Evolutionary conservation across 2,113 vertebrate genomes (phyloP).

Genomic region (Puntigrus tetrazona): DNA sequence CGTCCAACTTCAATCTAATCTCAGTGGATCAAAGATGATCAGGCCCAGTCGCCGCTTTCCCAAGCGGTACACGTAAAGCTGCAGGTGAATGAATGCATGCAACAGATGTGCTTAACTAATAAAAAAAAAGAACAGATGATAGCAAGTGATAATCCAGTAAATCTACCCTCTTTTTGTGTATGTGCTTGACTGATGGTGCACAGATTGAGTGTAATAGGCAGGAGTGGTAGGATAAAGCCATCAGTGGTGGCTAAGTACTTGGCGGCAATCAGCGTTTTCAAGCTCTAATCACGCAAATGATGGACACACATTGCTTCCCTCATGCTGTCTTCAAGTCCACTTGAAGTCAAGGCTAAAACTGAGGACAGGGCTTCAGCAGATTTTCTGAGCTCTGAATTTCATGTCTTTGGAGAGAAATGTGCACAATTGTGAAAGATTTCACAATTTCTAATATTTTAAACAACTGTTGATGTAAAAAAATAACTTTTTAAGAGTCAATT

Average conservation of each 20-base stretch:
- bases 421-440: neutral
- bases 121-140: slow-evolving; percentile 9
- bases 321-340: slow-evolving; percentile 7
- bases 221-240: slow-evolving; percentile 17
- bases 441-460: neutral
- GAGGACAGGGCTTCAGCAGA: neutral
- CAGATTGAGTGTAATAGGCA: slow-evolving; percentile 14
- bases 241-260: slow-evolving; percentile 18
- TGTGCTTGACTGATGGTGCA: slow-evolving; percentile 12
- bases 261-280: slow-evolving; percentile 12
- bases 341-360: slow-evolving; percentile 16
- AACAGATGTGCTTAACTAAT: neutral
- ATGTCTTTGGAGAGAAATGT: neutral
- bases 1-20: slow-evolving; percentile 2
- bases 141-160: slow-evolving; percentile 10
- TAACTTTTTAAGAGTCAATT: neutral
- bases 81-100: slow-evolving; percentile 13
- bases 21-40: slow-evolving; percentile 28
- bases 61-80: neutral
- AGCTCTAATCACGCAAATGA: slow-evolving; percentile 18
- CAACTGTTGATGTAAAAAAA: neutral
- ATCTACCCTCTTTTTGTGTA: neutral
- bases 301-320: neutral
- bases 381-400: neutral
- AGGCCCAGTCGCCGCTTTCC: neutral